Evolutionary conservation across 2,113 vertebrate species (phyloP).

Genomic region (Erythrocercus mccallii): DNA sequence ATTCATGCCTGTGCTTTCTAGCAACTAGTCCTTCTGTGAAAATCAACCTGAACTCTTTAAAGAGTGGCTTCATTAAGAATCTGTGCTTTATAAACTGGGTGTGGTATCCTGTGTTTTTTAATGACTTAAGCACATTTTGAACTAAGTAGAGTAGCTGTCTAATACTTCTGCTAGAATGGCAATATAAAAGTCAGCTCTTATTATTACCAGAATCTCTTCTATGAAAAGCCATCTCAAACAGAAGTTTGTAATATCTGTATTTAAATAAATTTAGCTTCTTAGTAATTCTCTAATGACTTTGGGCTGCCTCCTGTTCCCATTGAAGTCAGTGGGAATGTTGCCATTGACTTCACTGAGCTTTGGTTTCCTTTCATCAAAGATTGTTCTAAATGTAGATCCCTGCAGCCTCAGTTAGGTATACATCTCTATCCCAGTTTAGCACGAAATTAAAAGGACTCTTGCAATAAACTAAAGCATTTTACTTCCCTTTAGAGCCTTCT

Average conservation of each 20-base stretch:
- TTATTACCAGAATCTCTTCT: neutral
- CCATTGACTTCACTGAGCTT: neutral
- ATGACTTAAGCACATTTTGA: slow-evolving; percentile 41
- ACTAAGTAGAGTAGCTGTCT: neutral
- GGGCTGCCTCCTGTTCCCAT: neutral
- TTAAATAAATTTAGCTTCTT: slow-evolving; percentile 6
- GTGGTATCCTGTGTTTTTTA: slow-evolving; percentile 3
- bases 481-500: slow-evolving; percentile 14
- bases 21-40: neutral
- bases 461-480: slow-evolving; percentile 11
- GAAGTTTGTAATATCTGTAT: neutral
- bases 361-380: neutral
- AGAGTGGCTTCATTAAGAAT: neutral
- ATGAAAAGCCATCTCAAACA: neutral
- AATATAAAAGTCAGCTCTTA: slow-evolving; percentile 18
- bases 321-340: slow-evolving; percentile 13
- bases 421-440: neutral
- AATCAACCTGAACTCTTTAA: neutral
- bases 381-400: neutral
- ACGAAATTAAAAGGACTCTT: neutral
- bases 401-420: neutral
- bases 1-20: neutral
- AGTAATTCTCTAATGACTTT: neutral
- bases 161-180: slow-evolving; percentile 23
- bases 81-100: slow-evolving; percentile 19